phyloP scores from a whole-genome alignment of 2,113 vertebrate species.

The Dinomys branickii region DNA sequence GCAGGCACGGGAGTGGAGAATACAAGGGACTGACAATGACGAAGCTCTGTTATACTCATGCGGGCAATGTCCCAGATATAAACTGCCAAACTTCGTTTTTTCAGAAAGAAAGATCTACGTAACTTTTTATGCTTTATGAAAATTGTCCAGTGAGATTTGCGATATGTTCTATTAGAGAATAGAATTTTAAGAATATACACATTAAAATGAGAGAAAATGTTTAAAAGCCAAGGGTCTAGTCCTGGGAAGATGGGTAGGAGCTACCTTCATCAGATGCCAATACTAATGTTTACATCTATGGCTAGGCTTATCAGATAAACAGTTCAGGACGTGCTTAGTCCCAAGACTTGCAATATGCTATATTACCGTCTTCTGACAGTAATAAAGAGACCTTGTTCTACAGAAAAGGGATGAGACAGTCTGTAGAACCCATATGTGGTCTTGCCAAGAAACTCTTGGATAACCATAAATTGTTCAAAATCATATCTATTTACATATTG shows the following conservation, averaged over 20 bases:
- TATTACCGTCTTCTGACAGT: neutral
- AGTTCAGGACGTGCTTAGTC: neutral
- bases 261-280: conserved; percentile 1
- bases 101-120: neutral
- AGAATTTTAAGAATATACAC: conserved; percentile 37
- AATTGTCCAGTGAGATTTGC: conserved; percentile 33
- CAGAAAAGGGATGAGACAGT: neutral
- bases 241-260: neutral
- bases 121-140: conserved; percentile 25
- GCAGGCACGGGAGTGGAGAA: neutral
- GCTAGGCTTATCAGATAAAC: neutral
- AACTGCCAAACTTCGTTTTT: neutral
- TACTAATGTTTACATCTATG: neutral
- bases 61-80: neutral
- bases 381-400: conserved; percentile 2
- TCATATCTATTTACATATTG: neutral
- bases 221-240: conserved; percentile 25
- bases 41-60: neutral
- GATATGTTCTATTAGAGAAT: neutral
- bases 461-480: conserved; percentile 49
- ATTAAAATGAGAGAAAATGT: conserved; percentile 32
- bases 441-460: conserved; percentile 26
- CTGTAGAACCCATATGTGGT: neutral
- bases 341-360: neutral
- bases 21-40: neutral